These are phyloP conservation scores for Lota lota DNA, from an alignment of 2,113 vertebrate genomes.

Conservation along the genomic window DNA sequence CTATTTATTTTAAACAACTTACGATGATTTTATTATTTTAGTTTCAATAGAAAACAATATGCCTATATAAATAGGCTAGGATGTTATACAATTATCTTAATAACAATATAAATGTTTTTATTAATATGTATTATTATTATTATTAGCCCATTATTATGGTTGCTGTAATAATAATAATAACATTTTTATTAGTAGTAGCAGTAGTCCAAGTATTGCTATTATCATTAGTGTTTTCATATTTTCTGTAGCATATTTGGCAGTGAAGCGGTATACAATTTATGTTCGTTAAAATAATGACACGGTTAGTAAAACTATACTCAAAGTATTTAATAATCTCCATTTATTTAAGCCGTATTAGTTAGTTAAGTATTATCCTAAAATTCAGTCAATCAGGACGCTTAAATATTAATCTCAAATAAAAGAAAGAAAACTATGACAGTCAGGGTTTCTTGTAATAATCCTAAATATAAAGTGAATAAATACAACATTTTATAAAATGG, in stretches of 20 bases:
- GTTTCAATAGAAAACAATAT: background rate
- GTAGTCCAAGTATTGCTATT: background rate
- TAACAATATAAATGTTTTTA: background rate
- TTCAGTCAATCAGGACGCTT: background rate
- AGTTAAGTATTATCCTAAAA: background rate
- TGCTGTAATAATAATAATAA: background rate
- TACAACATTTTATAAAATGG: too few relatives aligned
- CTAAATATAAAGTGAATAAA: too few relatives aligned
- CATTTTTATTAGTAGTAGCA: background rate
- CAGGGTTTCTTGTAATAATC: background rate
- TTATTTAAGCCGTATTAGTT: too few relatives aligned
- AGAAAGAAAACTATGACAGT: background rate
- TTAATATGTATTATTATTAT: background rate
- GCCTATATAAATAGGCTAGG: background rate
- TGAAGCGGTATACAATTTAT: too few relatives aligned
- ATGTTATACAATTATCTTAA: background rate
- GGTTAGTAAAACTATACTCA: too few relatives aligned
- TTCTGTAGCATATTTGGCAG: background rate
- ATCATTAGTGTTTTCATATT: background rate
- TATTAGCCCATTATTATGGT: background rate
- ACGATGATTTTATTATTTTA: background rate
- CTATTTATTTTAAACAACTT: background rate
- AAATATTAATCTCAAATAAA: too few relatives aligned
- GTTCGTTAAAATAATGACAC: too few relatives aligned
- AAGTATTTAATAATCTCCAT: too few relatives aligned